Percentiles rank a stretch among this genome's conserved stretches.
Evolutionary conservation across 2,797 vertebrate species (phyloP).

Genomic region (Peromyscus melanophrys): DNA sequence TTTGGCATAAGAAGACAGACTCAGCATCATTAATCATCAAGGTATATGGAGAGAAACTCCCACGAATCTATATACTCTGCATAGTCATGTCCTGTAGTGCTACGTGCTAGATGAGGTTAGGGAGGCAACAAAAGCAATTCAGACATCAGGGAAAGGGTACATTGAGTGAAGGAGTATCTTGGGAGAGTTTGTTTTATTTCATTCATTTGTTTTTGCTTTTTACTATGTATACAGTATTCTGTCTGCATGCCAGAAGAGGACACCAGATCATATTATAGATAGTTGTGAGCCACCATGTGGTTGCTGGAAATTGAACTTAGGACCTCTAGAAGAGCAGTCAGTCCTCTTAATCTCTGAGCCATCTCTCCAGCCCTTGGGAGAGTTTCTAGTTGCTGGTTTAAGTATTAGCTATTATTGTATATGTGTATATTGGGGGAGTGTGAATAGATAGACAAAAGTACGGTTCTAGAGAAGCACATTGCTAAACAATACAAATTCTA

Average conservation of each 20-base stretch:
- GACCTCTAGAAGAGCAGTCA: too few species aligned
- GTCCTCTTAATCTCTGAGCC: not conserved
- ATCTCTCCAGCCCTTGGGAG: not conserved
- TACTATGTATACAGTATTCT: not conserved
- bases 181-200: not conserved
- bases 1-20: not conserved
- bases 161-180: not conserved
- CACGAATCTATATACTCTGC: not conserved
- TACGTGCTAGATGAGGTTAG: not conserved
- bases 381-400: not conserved
- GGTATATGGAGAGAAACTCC: not conserved
- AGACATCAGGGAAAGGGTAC: not conserved
- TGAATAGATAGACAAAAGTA: not conserved
- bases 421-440: not conserved
- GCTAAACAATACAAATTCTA: constrained; percentile 38
- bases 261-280: not conserved
- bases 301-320: too few species aligned
- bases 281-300: not conserved
- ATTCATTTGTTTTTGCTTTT: not conserved
- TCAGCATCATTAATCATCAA: not conserved
- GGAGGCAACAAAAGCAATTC: not conserved
- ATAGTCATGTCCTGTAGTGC: not conserved
- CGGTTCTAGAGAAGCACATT: not conserved
- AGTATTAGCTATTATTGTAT: not conserved
- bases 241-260: not conserved